Evolutionary conservation across 2,888 invertebrate species (phyloP), one percentile per base, ranked within the genome.

Genomic region (Cheilosia variabilis): DNA sequence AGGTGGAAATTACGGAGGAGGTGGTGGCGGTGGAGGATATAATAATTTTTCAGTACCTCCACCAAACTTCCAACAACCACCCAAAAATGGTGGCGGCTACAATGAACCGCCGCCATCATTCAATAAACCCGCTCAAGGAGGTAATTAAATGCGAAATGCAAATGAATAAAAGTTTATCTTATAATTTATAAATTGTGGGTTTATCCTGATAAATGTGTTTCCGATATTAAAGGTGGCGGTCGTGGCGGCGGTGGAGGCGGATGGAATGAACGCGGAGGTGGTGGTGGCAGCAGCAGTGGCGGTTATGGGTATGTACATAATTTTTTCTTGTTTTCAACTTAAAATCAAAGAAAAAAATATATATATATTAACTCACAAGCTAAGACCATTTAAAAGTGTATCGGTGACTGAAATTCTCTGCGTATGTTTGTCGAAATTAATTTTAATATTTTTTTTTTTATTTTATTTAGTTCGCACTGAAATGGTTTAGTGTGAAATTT

Each of bases 41-140:
- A 91, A 91, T 83, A 91, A 91, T 89, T 92, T 92, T 88, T 91
- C 91, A 60, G 91, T 92, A 24, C 92, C 92, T 84, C 92, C 92
- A 82, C 92, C 92, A 76, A 92, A 91, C 88, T 91, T 90, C 81
- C 91, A 91, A 88, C 90, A 90, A 89, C 89, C 89, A 84, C 90
- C 90, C 62, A 90, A 91, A 89, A 88, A 90, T 82, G 89, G 37
- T 82, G 89, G 37, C 82, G 83, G 90, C 57, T 91, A 90, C 76
- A 92, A 90, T 80, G 91, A 91, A 83, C 91, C 92, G 78, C 91
- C 92, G 73, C 91, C 91, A 72, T 91, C 90, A 45, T 92, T 89
- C 79, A 90, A 89, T 84, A 91, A 91, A 73, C 88, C 88, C 13
- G 87, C 88, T 65, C 86, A 81, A 86, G 86, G 86, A 86, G 90